Conservation (phyloP, 1,140 invertebrate species). For the Micrasema longulum region DNA sequence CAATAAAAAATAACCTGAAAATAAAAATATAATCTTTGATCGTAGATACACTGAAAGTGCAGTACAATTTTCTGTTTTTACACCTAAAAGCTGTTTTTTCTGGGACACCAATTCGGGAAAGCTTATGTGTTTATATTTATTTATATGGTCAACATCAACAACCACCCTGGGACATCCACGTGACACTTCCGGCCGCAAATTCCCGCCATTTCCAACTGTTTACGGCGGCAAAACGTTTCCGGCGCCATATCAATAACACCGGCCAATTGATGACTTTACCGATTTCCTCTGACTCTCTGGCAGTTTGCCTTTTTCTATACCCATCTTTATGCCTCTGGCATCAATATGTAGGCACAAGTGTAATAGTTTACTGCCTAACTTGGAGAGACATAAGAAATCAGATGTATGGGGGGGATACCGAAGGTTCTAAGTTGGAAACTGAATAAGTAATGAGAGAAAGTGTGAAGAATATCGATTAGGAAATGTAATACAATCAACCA, state of each 20-base stretch:
- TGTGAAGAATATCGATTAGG: too few species aligned
- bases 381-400: constrained; percentile 24
- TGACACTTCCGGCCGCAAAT: constrained; percentile 40
- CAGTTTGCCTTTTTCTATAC: constrained; percentile 19
- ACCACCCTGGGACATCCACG: constrained; percentile 29
- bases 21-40: too few species aligned
- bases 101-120: neutral
- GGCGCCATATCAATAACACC: constrained; percentile 51
- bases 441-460: constrained; percentile 1
- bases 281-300: constrained; percentile 49
- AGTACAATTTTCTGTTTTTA: neutral
- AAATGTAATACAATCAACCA: too few species aligned
- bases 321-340: too few species aligned
- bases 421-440: neutral
- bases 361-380: constrained; percentile 16
- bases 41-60: too few species aligned
- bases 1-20: too few species aligned
- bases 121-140: constrained; percentile 27
- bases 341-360: constrained; percentile 3
- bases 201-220: constrained; percentile 32
- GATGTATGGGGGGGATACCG: neutral
- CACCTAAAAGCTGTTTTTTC: neutral
- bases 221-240: constrained; percentile 38
- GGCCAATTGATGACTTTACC: constrained; percentile 49
- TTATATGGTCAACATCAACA: constrained; percentile 23